A percentile compares a stretch with the other conserved stretches of the same genome.
phyloP scores from a whole-genome alignment of 1,140 invertebrate species.

The Drosophila takahashii region DNA sequence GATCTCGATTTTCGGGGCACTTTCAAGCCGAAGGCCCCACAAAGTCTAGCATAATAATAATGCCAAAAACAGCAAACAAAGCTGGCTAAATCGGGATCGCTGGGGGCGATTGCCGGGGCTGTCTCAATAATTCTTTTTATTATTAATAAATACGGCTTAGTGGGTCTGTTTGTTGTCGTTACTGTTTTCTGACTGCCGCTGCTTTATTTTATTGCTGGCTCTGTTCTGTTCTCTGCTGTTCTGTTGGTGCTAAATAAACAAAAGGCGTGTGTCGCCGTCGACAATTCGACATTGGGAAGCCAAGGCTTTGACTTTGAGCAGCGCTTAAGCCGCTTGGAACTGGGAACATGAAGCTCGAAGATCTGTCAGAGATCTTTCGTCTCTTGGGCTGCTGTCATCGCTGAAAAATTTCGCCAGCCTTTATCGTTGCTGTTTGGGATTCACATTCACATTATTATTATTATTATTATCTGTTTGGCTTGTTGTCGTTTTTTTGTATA shows the following conservation, averaged over 20 bases:
- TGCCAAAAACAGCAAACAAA: conserved; percentile 66
- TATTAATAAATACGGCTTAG: conserved; percentile 80
- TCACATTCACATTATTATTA: conserved; percentile 54
- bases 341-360: conserved; percentile 21
- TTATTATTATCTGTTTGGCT: conserved; percentile 52
- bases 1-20: conserved; percentile 12
- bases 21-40: conserved; percentile 41
- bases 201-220: conserved; percentile 66
- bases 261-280: conserved; percentile 71
- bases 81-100: conserved; percentile 32
- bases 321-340: conserved; percentile 73
- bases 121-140: conserved; percentile 71
- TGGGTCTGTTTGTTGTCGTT: conserved; percentile 45
- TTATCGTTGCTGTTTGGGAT: conserved; percentile 51
- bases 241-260: conserved; percentile 68
- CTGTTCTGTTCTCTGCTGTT: conserved; percentile 3
- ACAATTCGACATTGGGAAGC: conserved; percentile 13
- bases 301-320: conserved; percentile 78
- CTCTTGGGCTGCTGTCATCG: conserved; percentile 72
- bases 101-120: conserved; percentile 20
- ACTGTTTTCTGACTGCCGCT: conserved; percentile 56
- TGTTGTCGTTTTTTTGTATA: conserved; percentile 41
- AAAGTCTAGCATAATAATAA: conserved; percentile 65
- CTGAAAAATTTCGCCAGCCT: conserved; percentile 77
- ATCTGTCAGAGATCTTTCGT: conserved; percentile 50